Percentiles rank a stretch among this genome's conserved stretches.
phyloP scores from a whole-genome alignment of 2,113 vertebrate genomes.

The Ondatra zibethicus region DNA sequence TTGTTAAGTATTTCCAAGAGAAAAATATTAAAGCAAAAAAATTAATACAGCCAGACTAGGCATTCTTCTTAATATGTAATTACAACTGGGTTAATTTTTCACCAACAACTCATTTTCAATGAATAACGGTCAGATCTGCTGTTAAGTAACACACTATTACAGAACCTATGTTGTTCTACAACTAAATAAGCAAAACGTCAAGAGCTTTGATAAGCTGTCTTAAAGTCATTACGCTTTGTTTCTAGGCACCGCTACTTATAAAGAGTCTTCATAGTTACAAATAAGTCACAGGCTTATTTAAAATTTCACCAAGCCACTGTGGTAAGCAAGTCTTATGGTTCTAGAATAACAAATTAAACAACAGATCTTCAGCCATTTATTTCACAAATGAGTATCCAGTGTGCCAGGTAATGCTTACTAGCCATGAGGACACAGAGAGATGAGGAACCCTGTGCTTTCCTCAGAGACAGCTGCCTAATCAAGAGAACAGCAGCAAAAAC shows the following conservation, averaged over 20 bases:
- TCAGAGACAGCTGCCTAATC: background rate
- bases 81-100: conserved; percentile 62
- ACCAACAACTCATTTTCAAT: conserved; percentile 66
- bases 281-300: conserved; percentile 55
- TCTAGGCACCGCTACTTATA: conserved; percentile 9
- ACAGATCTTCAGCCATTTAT: background rate
- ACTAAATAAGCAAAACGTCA: conserved; percentile 52
- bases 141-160: conserved; percentile 43
- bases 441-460: background rate
- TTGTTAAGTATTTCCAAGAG: conserved; percentile 62
- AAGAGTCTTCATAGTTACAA: conserved; percentile 37
- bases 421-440: background rate
- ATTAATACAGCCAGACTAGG: conserved; percentile 45
- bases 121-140: conserved; percentile 53
- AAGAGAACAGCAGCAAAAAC: background rate
- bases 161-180: background rate
- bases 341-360: conserved; percentile 50
- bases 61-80: conserved; percentile 56
- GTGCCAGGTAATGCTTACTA: background rate
- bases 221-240: conserved; percentile 38
- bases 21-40: conserved; percentile 71
- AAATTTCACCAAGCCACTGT: conserved; percentile 29
- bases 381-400: conserved; percentile 18
- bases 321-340: conserved; percentile 32
- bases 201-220: conserved; percentile 47